Conservation (phyloP, 2,888 invertebrate genomes). For the Synergus gifuensis region DNA sequence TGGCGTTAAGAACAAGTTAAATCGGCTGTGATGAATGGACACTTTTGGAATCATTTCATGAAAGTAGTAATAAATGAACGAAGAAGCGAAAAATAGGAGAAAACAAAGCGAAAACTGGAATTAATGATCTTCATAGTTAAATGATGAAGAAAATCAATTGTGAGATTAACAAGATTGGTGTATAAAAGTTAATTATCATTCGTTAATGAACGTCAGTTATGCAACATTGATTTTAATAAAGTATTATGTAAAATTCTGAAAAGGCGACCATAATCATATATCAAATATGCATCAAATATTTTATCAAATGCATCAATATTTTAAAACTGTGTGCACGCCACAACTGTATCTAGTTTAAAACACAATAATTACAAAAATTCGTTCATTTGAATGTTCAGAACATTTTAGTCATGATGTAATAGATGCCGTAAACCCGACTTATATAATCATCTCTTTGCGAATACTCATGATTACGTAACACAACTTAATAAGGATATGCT, state of each 20-base stretch:
- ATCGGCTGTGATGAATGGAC: neutral
- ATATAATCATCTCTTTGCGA: neutral
- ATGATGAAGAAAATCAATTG: too few relatives aligned
- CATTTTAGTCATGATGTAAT: neutral
- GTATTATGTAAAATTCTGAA: neutral
- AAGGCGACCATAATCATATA: neutral
- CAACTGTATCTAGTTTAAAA: too few relatives aligned
- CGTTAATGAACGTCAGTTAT: too few relatives aligned
- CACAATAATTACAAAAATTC: too few relatives aligned
- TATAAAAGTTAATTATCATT: too few relatives aligned
- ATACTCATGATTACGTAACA: slow-evolving; percentile 20
- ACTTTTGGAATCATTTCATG: neutral
- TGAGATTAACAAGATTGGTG: too few relatives aligned
- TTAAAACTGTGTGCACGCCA: too few relatives aligned
- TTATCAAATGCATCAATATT: too few relatives aligned
- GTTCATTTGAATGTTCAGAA: too few relatives aligned
- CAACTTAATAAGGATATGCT: slow-evolving; percentile 10
- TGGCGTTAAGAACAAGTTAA: neutral
- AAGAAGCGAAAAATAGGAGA: neutral
- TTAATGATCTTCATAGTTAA: neutral
- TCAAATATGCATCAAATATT: too few relatives aligned
- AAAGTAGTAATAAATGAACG: neutral
- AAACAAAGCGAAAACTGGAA: neutral
- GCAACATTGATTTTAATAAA: neutral
- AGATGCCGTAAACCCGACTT: neutral